These are phyloP conservation scores for Scaptodrosophila lebanonensis DNA, from an alignment of 1,140 invertebrate genomes.

Conservation along the genomic window DNA sequence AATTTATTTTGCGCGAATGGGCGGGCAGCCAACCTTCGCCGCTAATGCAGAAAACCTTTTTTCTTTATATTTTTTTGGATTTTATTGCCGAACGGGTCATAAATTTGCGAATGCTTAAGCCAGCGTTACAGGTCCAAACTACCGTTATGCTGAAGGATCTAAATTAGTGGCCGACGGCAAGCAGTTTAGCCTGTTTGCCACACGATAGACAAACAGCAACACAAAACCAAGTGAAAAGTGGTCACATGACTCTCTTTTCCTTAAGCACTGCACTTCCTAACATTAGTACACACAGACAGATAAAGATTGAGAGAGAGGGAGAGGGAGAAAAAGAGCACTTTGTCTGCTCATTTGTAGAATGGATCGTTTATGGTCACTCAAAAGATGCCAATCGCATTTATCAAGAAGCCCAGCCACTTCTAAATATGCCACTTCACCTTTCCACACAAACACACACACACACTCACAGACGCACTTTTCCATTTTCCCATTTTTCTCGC, in stretches of 20 bases:
- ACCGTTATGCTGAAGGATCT: constrained; percentile 60
- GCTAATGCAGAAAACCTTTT: no score
- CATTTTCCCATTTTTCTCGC: no score
- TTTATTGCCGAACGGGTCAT: constrained; percentile 6
- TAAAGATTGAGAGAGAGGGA: neutral
- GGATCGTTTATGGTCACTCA: constrained; percentile 35
- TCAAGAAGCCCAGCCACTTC: no score
- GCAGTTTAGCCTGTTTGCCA: constrained; percentile 45
- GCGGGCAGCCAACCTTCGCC: constrained; percentile 47
- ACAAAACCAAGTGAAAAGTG: no score
- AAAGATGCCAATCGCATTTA: constrained; percentile 60
- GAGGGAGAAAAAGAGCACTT: neutral
- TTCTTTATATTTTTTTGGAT: neutral
- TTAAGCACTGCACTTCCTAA: no score
- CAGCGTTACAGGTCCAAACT: constrained; percentile 12
- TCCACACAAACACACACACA: no score
- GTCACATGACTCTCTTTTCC: no score
- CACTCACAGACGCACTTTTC: no score
- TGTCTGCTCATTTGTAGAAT: constrained; percentile 45
- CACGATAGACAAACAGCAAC: no score
- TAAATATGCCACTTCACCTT: no score
- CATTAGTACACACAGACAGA: neutral
- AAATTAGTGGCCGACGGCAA: constrained; percentile 29
- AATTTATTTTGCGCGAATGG: constrained; percentile 8
- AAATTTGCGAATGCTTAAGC: no score